Evolutionary conservation across 2,113 vertebrate species (phyloP).

Genomic region (Arenaria interpres): DNA sequence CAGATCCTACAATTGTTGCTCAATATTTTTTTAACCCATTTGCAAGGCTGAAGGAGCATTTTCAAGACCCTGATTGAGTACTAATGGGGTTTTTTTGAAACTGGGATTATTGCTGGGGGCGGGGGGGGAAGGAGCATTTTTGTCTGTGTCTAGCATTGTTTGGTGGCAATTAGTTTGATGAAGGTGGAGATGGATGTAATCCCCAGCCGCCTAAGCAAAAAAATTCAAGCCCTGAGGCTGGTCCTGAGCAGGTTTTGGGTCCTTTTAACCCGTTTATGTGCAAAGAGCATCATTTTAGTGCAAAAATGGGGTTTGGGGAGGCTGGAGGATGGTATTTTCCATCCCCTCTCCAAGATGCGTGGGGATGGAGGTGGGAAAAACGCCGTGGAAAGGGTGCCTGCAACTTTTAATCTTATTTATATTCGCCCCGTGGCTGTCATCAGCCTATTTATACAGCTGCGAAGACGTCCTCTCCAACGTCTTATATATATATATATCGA

Average conservation of each 20-base stretch:
- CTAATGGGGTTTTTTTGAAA: neutral
- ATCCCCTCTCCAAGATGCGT: neutral
- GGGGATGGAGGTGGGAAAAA: neutral
- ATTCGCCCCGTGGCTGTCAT: conserved; percentile 43
- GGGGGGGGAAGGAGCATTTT: neutral
- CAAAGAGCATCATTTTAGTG: neutral
- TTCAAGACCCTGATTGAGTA: neutral
- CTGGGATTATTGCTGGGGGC: neutral
- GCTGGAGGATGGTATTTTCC: neutral
- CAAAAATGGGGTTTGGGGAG: neutral
- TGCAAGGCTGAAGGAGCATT: neutral
- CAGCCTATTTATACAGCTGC: conserved; percentile 58
- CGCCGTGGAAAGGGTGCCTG: neutral
- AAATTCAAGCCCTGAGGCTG: neutral
- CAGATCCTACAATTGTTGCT: neutral
- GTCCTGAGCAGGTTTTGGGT: neutral
- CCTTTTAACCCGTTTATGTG: neutral
- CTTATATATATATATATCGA: conserved; percentile 22
- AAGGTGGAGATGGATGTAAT: neutral
- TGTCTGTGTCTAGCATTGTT: neutral
- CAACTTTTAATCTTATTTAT: conserved; percentile 51
- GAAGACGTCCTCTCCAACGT: neutral
- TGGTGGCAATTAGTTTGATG: accelerated
- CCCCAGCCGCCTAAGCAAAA: neutral
- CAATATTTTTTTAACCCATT: neutral